These are phyloP conservation scores for Cryptophagus acutangulus DNA, from an alignment of 2,888 invertebrate genomes.

Conservation along the genomic window DNA sequence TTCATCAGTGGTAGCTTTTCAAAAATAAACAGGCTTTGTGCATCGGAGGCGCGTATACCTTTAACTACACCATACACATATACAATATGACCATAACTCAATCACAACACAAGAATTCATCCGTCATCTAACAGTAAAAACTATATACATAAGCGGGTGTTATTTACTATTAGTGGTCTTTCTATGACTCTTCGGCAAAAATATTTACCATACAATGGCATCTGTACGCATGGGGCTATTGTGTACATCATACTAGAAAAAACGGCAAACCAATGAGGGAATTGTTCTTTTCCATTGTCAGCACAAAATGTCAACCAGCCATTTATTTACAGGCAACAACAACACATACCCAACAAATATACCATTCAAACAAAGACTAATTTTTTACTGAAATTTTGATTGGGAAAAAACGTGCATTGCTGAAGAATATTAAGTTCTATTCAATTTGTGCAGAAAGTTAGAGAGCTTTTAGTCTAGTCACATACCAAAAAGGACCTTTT, in stretches of 20 bases:
- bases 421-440: no score
- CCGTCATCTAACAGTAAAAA: constrained; percentile 30
- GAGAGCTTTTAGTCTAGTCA: no score
- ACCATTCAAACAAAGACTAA: no score
- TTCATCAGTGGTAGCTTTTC: constrained; percentile 18
- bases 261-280: background rate
- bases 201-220: constrained; percentile 28
- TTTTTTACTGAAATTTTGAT: no score
- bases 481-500: no score
- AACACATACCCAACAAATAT: no score
- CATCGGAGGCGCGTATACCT: constrained; percentile 18
- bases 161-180: constrained; percentile 27
- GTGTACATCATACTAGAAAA: constrained; percentile 10
- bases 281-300: background rate
- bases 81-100: constrained; percentile 30
- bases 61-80: constrained; percentile 16
- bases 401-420: no score
- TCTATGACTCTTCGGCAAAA: constrained; percentile 23
- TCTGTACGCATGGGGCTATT: constrained; percentile 22
- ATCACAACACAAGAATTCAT: constrained; percentile 29
- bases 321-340: no score
- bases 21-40: constrained; percentile 16
- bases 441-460: no score
- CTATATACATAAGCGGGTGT: constrained; percentile 30
- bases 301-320: no score